Percentiles rank a stretch among this genome's conserved stretches.
Evolutionary conservation across 35 echinoderm and acorn worm genomes (phyloP).

Genomic region (Ophioderma brevispina): DNA sequence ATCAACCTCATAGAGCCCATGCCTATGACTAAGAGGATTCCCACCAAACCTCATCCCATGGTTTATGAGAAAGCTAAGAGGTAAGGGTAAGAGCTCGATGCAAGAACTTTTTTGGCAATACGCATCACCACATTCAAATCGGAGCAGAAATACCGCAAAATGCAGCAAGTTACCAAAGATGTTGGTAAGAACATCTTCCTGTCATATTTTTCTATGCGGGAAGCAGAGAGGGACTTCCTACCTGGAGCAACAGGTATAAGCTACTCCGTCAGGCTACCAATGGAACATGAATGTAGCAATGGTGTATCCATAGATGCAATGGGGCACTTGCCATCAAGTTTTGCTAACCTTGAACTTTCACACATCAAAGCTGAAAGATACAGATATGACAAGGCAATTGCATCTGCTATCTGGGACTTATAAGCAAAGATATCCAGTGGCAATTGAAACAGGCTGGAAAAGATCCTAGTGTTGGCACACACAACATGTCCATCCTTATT

Average conservation of each 20-base stretch:
- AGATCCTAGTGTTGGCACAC: neutral
- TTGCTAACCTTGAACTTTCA: neutral
- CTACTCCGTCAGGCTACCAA: neutral
- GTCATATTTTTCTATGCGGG: neutral
- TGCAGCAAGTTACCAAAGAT: neutral
- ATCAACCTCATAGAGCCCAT: no score
- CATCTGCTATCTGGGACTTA: neutral
- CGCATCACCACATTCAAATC: neutral
- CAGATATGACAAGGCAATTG: neutral
- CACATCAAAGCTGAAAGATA: neutral
- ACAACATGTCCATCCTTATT: neutral
- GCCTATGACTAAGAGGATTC: no score
- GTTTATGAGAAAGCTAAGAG: no score
- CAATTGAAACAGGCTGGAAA: neutral
- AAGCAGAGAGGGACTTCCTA: neutral
- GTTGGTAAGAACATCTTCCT: neutral
- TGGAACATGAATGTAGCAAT: neutral
- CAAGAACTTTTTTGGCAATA: neutral
- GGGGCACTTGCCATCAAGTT: neutral
- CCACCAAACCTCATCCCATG: no score
- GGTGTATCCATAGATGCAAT: neutral
- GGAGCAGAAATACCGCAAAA: neutral
- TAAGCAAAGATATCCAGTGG: neutral
- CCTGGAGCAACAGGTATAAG: neutral
- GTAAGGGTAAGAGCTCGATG: neutral